Evolutionary conservation across 2,888 invertebrate species (phyloP), one percentile per base, ranked within the genome.

Genomic region (Metopia argyrocephala): DNA sequence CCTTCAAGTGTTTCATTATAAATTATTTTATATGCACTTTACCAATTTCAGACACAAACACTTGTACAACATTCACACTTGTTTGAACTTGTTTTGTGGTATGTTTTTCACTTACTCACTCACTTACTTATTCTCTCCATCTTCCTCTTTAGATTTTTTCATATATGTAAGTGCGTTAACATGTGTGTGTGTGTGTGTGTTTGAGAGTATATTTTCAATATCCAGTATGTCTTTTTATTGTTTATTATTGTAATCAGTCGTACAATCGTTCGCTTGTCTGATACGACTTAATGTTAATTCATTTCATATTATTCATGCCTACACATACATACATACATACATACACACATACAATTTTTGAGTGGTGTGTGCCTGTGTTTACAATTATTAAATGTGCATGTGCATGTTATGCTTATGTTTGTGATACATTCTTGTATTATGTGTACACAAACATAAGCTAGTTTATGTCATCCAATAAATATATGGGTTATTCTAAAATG

Each of bases 11-110:
- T 62, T 80, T 76, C 69, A 81, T 65, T 81, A 81, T 74, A 76
- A 76, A 78, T 81, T 61, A 81, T 78, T 78, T 81, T 61, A 70
- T 81, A 69, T 81, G 73, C 80, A 80, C 69, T 81, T 78, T 76
- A 56, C 27, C 64, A 68, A 73, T 46, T 45, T 15, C 23, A 48
- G 20, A 27, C 21, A 38, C 28, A 38, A 38, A 15, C 12, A 45
- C 45, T 45, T 12, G 50, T 28, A 54, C 18, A 3, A 9, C 15
- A 15, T 38, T 9, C 38, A 12, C 38, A 38, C 38, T 38, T 3
- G 38, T 15, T 38, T 38, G 38, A 15, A 38, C 38, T 3, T 38
- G 38, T 38, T 38, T 38, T 38, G 38, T 38, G 38, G 38, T 38
- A 38, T 38, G 38, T 38, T 38, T 12, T 12, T 4, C 15, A 48